Evolutionary conservation across 2,113 vertebrate species (phyloP).

Genomic region (Boleophthalmus pectinirostris): DNA sequence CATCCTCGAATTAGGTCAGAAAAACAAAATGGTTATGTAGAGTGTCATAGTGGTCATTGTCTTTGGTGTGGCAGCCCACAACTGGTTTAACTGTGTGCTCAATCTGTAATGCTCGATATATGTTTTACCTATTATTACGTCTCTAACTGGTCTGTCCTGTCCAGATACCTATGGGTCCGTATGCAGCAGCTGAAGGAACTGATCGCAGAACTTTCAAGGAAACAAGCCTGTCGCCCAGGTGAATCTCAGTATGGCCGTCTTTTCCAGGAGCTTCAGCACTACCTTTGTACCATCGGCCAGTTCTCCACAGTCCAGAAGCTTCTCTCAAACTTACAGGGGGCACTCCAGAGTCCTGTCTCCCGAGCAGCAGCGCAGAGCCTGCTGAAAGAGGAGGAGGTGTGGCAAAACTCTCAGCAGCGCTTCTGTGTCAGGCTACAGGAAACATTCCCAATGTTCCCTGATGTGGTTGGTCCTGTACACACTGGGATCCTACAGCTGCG

Average conservation of each 20-base stretch:
- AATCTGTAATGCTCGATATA: neutral
- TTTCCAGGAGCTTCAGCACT: conserved; percentile 91
- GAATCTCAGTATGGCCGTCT: conserved; percentile 82
- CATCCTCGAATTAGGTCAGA: conserved; percentile 89
- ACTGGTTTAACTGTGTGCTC: neutral
- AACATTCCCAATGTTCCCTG: conserved; percentile 86
- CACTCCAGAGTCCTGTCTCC: conserved; percentile 66
- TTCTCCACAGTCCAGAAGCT: conserved; percentile 83
- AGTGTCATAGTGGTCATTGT: neutral
- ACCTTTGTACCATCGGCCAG: conserved; percentile 84
- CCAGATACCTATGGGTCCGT: conserved; percentile 85
- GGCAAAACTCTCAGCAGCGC: conserved; percentile 92
- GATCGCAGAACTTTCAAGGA: conserved; percentile 83
- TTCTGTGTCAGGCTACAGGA: conserved; percentile 85
- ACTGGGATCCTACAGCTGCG: conserved; percentile 87
- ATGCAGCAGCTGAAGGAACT: conserved; percentile 85
- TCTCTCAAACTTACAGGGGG: conserved; percentile 82
- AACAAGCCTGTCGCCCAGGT: conserved; percentile 88
- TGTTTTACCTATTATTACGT: neutral
- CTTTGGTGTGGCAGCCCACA: neutral
- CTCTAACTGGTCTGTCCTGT: neutral
- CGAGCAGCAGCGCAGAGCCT: conserved; percentile 78
- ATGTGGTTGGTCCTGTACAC: conserved; percentile 81
- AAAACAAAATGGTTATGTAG: neutral
- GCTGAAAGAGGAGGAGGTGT: conserved; percentile 89